Conservation (phyloP, 64 coral and sea anemone species). For the Montipora foliosa region DNA sequence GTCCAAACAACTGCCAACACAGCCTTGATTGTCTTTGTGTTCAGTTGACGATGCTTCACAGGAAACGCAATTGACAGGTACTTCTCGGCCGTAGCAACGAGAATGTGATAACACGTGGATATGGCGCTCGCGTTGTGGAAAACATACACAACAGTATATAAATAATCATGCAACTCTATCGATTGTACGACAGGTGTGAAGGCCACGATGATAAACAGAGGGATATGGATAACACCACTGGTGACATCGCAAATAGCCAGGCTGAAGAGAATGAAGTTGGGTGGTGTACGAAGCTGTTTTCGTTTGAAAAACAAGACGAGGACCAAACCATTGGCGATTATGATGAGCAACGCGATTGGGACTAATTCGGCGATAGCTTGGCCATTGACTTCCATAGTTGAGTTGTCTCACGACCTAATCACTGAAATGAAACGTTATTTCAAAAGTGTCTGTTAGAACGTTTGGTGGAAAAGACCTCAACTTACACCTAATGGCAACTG, state of each 20-base stretch:
- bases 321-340: constrained; percentile 21
- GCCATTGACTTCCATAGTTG: background rate
- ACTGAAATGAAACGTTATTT: background rate
- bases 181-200: background rate
- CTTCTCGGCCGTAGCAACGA: constrained; percentile 7
- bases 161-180: background rate
- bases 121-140: background rate
- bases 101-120: constrained; percentile 39
- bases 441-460: no score
- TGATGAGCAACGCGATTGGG: constrained; percentile 16
- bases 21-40: background rate
- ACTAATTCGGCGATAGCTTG: constrained; percentile 6
- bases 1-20: background rate
- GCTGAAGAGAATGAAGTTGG: constrained; percentile 33
- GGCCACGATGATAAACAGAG: constrained; percentile 11
- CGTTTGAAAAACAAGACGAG: constrained; percentile 1
- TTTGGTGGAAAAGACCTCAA: no score
- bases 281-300: background rate
- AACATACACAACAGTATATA: background rate
- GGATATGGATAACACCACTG: constrained; percentile 8
- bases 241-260: background rate
- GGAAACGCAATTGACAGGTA: constrained; percentile 6
- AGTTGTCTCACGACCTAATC: background rate
- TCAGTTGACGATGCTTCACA: constrained; percentile 7
- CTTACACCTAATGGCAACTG: no score